phyloP scores from a whole-genome alignment of 53 echinoderm and acorn worm genomes.

The Holothuria leucospilota region DNA sequence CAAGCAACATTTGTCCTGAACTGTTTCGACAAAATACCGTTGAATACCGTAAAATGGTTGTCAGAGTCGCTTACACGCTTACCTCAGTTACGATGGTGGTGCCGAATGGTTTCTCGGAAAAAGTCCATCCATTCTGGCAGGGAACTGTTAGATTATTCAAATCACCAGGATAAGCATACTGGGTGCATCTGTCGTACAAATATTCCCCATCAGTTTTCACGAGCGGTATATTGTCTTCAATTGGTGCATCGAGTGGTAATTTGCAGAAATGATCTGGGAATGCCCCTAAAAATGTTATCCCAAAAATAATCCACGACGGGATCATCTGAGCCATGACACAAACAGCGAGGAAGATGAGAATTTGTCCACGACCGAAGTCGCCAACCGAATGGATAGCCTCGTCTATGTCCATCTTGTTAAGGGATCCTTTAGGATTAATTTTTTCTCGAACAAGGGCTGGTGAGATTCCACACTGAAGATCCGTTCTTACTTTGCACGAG shows the following conservation, averaged over 20 bases:
- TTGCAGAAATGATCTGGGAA: background rate
- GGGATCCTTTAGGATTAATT: background rate
- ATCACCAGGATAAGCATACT: background rate
- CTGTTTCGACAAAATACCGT: too few relatives aligned
- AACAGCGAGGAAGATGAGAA: background rate
- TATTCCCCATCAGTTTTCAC: background rate
- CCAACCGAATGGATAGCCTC: background rate
- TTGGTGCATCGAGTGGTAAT: background rate
- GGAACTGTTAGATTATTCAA: background rate
- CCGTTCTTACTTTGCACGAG: too few relatives aligned
- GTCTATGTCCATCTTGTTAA: constrained; percentile 14
- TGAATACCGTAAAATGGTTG: too few relatives aligned
- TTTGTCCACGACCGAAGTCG: constrained; percentile 11
- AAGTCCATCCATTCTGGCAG: constrained; percentile 14
- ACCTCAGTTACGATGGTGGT: constrained; percentile 14
- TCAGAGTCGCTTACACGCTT: background rate
- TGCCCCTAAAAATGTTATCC: constrained; percentile 8
- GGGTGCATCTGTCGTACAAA: background rate
- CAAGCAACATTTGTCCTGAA: too few relatives aligned
- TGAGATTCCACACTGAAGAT: too few relatives aligned
- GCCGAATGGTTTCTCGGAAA: background rate
- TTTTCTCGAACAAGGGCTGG: too few relatives aligned
- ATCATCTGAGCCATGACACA: background rate
- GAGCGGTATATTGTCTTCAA: background rate
- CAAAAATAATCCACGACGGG: constrained; percentile 5